A percentile compares a stretch with the other conserved stretches of the same genome.
These are phyloP conservation scores for Xanthostigma xanthostigma DNA, from an alignment of 2,888 invertebrate species.

Conservation along the genomic window DNA sequence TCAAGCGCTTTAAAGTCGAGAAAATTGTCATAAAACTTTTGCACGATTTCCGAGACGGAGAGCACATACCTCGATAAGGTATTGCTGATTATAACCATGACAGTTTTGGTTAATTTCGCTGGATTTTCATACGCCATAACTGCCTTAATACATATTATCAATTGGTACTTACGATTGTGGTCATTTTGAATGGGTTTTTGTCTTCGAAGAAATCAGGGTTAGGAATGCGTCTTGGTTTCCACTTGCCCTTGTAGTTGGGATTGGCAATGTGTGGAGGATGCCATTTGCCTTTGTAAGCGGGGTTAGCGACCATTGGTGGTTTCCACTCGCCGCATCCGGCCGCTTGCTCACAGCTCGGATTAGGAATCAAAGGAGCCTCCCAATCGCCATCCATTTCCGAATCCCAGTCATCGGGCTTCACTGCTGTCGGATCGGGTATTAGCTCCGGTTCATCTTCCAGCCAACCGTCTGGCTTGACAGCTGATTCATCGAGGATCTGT, in stretches of 20 bases:
- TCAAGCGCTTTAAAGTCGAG: too few relatives aligned
- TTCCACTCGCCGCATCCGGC: slow-evolving; percentile 86
- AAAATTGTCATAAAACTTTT: too few relatives aligned
- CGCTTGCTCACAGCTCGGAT: slow-evolving; percentile 61
- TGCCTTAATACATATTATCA: neutral
- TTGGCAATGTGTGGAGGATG: slow-evolving; percentile 77
- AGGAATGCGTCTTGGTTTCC: slow-evolving; percentile 71
- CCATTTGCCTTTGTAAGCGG: slow-evolving; percentile 89
- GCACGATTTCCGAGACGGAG: too few relatives aligned
- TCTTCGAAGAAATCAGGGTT: slow-evolving; percentile 93
- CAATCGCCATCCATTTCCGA: slow-evolving; percentile 97
- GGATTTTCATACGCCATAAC: neutral
- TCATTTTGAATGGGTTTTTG: slow-evolving; percentile 77
- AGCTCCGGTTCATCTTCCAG: slow-evolving; percentile 79
- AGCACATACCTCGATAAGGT: too few relatives aligned
- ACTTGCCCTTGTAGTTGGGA: slow-evolving; percentile 91
- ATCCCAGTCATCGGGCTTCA: slow-evolving; percentile 92
- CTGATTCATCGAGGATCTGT: slow-evolving; percentile 72
- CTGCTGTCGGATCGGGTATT: slow-evolving; percentile 72
- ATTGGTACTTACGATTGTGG: slow-evolving; percentile 62
- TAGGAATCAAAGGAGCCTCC: slow-evolving; percentile 88
- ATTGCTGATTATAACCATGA: too few relatives aligned
- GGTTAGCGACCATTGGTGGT: slow-evolving; percentile 73
- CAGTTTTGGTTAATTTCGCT: too few relatives aligned
- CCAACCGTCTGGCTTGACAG: slow-evolving; percentile 82